Conservation (phyloP, 1,140 invertebrate genomes). For the Euglossa dilemma region DNA sequence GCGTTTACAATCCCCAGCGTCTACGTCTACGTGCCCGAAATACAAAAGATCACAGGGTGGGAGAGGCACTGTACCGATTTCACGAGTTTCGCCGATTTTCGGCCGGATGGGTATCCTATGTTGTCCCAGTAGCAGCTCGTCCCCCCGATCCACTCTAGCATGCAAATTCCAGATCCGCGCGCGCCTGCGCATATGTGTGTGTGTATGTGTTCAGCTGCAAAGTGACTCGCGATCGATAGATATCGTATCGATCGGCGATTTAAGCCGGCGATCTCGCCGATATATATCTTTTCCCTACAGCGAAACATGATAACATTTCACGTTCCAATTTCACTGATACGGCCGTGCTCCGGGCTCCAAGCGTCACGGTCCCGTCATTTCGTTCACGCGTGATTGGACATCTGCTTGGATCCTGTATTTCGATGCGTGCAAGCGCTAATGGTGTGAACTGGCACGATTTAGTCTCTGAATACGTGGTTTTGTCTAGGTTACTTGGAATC, state of each 20-base stretch:
- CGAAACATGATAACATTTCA: conserved; percentile 54
- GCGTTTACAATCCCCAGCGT: conserved; percentile 50
- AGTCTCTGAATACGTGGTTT: too few relatives aligned
- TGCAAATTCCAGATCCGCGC: background rate
- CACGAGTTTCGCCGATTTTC: conserved; percentile 1
- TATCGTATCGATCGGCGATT: conserved; percentile 26
- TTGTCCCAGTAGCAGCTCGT: background rate
- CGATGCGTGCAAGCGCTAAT: too few relatives aligned
- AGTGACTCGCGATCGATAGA: conserved; percentile 7
- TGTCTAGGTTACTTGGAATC: too few relatives aligned
- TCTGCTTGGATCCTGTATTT: too few relatives aligned
- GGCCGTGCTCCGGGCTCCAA: background rate
- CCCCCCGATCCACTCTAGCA: background rate
- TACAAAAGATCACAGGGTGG: conserved; percentile 28
- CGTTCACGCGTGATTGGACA: background rate
- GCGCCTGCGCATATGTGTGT: too few relatives aligned
- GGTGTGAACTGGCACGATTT: too few relatives aligned
- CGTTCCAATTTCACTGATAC: conserved; percentile 44
- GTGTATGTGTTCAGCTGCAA: background rate
- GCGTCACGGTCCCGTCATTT: conserved; percentile 35
- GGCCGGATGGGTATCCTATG: background rate
- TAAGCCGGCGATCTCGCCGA: conserved; percentile 35
- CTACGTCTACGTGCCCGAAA: conserved; percentile 51
- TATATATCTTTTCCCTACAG: conserved; percentile 9
- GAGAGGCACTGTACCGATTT: conserved; percentile 6